Conservation (phyloP, 2,797 vertebrate species). For the Hydrolagus colliei region DNA sequence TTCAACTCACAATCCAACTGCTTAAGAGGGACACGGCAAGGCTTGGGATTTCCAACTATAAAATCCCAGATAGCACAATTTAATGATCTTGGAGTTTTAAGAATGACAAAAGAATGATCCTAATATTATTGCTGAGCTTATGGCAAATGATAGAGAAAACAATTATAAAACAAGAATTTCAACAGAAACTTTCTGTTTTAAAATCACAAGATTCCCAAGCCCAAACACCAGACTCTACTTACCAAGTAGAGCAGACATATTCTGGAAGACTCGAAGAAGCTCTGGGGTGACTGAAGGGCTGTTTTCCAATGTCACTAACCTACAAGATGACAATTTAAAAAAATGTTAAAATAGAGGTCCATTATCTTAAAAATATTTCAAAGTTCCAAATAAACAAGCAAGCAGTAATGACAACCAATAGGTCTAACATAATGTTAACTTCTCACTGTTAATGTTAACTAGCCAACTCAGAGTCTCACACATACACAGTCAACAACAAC, state of each 20-base stretch:
- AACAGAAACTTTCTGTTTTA: neutral
- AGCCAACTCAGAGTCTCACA: neutral
- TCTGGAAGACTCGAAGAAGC: constrained; percentile 89
- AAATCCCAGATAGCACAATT: too few species aligned
- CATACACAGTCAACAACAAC: too few species aligned
- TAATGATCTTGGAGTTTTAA: too few species aligned
- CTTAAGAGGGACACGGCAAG: neutral
- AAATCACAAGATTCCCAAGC: neutral
- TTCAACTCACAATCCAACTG: neutral
- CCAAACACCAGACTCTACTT: constrained; percentile 44
- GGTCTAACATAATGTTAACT: neutral
- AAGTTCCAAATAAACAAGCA: constrained; percentile 27
- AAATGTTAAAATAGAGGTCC: constrained; percentile 22
- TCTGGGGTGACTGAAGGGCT: constrained; percentile 81
- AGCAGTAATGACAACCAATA: constrained; percentile 28
- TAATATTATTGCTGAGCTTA: neutral
- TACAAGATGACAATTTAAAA: constrained; percentile 43
- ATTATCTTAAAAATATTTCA: neutral
- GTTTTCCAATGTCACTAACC: constrained; percentile 94
- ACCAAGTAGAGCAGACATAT: constrained; percentile 93
- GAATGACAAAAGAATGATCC: neutral
- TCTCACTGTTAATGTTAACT: neutral
- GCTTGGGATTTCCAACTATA: too few species aligned
- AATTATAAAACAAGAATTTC: neutral
- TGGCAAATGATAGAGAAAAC: neutral